These are phyloP conservation scores for Poecilia gillii DNA, from an alignment of 2,797 vertebrate genomes.

Conservation along the genomic window DNA sequence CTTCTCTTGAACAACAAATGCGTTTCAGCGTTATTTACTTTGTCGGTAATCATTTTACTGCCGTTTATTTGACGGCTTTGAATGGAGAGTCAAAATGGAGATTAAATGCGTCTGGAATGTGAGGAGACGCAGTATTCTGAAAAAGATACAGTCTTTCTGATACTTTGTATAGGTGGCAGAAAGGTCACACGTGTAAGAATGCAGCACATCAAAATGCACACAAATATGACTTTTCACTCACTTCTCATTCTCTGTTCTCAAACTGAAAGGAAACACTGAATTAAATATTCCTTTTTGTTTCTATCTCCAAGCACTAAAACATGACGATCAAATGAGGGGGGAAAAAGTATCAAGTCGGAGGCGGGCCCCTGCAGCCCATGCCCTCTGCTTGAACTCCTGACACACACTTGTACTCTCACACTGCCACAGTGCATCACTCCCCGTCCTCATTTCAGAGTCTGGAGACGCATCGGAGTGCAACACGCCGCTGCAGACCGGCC, in stretches of 20 bases:
- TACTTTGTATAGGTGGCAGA: not conserved
- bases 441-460: conserved; percentile 37
- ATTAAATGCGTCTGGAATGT: conserved; percentile 17
- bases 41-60: not conserved
- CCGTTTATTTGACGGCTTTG: not conserved
- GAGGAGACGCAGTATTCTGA: conserved; percentile 35
- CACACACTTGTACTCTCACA: conserved; percentile 45
- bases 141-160: conserved; percentile 30
- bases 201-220: not conserved
- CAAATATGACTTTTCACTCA: not conserved
- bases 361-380: conserved; percentile 43
- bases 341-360: conserved; percentile 38
- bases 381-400: conserved; percentile 71
- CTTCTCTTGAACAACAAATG: not conserved
- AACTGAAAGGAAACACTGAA: not conserved
- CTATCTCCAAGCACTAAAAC: conserved; percentile 32
- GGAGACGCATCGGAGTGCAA: conserved; percentile 49
- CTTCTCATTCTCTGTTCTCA: not conserved
- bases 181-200: conserved; percentile 40
- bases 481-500: conserved; percentile 48
- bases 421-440: conserved; percentile 35
- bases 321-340: conserved; percentile 17
- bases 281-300: not conserved
- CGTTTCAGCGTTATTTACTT: not conserved
- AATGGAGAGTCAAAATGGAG: conserved; percentile 40